phyloP scores from a whole-genome alignment of 1,140 invertebrate species.

The Meloidogyne hapla region DNA sequence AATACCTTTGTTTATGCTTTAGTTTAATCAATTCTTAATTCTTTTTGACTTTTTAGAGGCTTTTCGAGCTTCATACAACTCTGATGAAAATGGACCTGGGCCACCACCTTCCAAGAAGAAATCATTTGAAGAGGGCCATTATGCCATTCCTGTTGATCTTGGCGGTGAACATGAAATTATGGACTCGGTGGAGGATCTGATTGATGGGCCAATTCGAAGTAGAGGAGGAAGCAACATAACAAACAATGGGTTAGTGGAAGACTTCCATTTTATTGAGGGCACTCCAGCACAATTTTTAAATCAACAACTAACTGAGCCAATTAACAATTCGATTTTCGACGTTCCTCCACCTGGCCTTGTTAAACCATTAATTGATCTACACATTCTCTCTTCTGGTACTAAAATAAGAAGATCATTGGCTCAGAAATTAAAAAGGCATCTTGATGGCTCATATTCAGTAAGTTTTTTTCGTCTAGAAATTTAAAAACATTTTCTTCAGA shows the following conservation, averaged over 20 bases:
- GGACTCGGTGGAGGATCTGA: constrained; percentile 15
- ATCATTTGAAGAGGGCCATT: constrained; percentile 22
- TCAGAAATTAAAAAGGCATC: constrained; percentile 24
- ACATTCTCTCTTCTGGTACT: constrained; percentile 3
- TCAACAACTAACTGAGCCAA: constrained; percentile 11
- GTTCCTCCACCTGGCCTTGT: constrained; percentile 30
- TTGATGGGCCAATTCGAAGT: constrained; percentile 16
- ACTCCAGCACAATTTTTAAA: constrained; percentile 27
- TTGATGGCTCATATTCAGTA: constrained; percentile 37
- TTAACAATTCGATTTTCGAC: neutral
- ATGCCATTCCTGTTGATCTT: constrained; percentile 26
- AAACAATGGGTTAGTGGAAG: constrained; percentile 13
- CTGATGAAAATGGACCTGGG: neutral
- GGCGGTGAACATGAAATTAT: constrained; percentile 1
- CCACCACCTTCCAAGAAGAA: constrained; percentile 20
- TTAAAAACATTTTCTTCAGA: constrained; percentile 23
- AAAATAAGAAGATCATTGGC: constrained; percentile 26
- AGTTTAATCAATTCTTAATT: neutral
- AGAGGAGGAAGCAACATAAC: neutral
- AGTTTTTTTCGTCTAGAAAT: constrained; percentile 2
- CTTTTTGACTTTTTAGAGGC: neutral
- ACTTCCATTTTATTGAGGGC: constrained; percentile 25
- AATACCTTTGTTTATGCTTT: neutral
- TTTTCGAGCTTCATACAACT: constrained; percentile 6
- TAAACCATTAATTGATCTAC: constrained; percentile 20